Percentiles rank a stretch among this genome's conserved stretches.
Evolutionary conservation across 2,888 invertebrate genomes (phyloP).

Genomic region (Abscondita cerata): DNA sequence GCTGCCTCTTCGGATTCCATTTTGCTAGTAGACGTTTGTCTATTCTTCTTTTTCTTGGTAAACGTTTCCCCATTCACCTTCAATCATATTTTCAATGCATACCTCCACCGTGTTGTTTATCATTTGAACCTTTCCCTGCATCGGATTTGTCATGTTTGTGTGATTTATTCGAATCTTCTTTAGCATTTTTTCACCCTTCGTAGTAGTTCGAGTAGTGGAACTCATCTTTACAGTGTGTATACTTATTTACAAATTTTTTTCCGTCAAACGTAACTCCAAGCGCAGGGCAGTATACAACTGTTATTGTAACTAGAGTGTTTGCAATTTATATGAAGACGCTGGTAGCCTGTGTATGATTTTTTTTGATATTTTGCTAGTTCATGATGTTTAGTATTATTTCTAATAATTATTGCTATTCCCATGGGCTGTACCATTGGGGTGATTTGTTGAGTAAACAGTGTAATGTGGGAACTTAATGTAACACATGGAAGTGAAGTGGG

Average conservation of each 20-base stretch:
- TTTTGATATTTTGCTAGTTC: background rate
- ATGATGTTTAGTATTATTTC: conserved; percentile 1
- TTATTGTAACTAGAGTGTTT: background rate
- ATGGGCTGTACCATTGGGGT: conserved; percentile 8
- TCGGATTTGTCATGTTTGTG: conserved; percentile 57
- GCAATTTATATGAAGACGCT: background rate
- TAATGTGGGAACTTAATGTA: background rate
- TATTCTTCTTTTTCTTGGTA: conserved; percentile 85
- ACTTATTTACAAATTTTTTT: conserved; percentile 74
- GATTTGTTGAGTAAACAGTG: background rate
- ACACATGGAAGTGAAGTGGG: too few relatives aligned
- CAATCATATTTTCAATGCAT: conserved; percentile 70
- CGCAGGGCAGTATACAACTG: conserved; percentile 33
- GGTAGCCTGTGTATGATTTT: background rate
- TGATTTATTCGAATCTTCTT: conserved; percentile 53
- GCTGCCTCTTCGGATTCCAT: conserved; percentile 28
- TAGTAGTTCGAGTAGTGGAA: conserved; percentile 74
- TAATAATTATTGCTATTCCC: conserved; percentile 2
- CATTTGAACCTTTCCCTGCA: conserved; percentile 53
- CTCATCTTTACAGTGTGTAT: conserved; percentile 82
- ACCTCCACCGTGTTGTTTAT: conserved; percentile 52
- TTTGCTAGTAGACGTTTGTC: conserved; percentile 63
- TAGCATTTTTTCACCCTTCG: conserved; percentile 63
- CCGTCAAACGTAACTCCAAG: conserved; percentile 47
- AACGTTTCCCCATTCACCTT: conserved; percentile 84